Evolutionary conservation across 1,140 invertebrate species (phyloP).

Genomic region (Ceratosolen solmsi): DNA sequence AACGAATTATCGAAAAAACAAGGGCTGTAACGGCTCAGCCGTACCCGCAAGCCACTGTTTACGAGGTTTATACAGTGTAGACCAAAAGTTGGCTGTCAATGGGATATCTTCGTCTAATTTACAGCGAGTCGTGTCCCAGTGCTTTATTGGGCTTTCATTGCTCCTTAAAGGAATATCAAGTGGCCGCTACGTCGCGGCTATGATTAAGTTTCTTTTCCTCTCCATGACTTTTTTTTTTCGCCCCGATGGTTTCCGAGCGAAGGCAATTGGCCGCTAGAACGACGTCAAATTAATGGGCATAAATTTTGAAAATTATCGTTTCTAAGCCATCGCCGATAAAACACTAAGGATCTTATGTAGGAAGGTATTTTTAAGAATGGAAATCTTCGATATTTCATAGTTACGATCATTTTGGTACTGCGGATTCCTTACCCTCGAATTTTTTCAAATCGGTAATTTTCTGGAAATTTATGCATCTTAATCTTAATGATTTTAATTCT

Average conservation of each 20-base stretch:
- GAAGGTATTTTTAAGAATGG: not conserved
- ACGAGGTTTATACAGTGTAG: not conserved
- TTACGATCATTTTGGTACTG: not conserved
- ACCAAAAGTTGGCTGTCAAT: not conserved
- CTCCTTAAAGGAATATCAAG: conserved; percentile 17
- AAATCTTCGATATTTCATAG: conserved; percentile 5
- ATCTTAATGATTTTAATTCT: not conserved
- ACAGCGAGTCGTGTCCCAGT: not conserved
- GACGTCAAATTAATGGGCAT: conserved; percentile 1
- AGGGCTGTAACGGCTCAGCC: not conserved
- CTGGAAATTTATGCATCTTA: not conserved
- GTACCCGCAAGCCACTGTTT: conserved; percentile 2
- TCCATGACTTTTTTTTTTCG: too few species aligned
- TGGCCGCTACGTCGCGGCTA: not conserved
- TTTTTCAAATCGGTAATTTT: not conserved
- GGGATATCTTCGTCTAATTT: not conserved
- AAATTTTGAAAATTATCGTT: not conserved
- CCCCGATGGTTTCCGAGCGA: too few species aligned
- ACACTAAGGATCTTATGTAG: not conserved
- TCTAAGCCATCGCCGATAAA: conserved; percentile 3
- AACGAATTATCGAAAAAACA: conserved; percentile 24
- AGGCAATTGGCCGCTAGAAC: not conserved
- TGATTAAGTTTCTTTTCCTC: not conserved
- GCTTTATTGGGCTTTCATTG: conserved; percentile 11
- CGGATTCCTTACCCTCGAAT: too few species aligned